Base-by-base conservation (phyloP, 1,140 invertebrate genomes). In the Drosophila ficusphila region DNA sequence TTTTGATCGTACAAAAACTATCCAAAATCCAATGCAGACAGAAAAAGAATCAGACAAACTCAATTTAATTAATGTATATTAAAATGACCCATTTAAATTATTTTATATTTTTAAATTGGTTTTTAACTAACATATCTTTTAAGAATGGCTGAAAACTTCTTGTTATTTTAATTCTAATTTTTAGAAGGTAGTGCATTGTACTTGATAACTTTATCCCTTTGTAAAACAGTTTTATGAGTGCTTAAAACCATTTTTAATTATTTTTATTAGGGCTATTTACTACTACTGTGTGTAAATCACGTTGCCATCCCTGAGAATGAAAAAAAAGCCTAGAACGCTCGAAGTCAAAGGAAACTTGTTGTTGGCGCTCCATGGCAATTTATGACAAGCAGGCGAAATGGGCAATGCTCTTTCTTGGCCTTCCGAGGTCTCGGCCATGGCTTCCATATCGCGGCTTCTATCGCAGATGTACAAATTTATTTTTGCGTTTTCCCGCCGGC, bases 381-480 rank as follows among this genome's bases (percentile, higher is more conserved):
- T 86, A 86, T 88, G 81, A 81, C 82, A 81, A 88, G 71, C 82
- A 88, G 75, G 82, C 69, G 60, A 54, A 70, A 75, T 75, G 70
- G 69, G 34, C 78, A 82, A 44, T 25, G 39, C 49, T 58, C 56
- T 27, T 49, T 42, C 54, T 51, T 42, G 57, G 57, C 71, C 47
- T 53, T 18, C 36, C 46, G 27, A 58, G 54, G 31, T 58, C 54
- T 58, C 56, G 41, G 71, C 69, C 61, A 78, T 53, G 74, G 67
- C 61, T 62, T 14, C 38, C 79, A 75, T 83, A 86, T 86, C 77
- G 72, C 76, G 58, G 65, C 75, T 69, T 79, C 71, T 85, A 85
- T 85, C 81, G 81, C 76, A 73, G 57, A 57, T 67, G 61, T 69
- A 81, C 76, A 88, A 86, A 86, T 85, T 86, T 86, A 86, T 85